Evolutionary conservation across 2,113 vertebrate genomes (phyloP), one percentile per base, ranked within the genome.

Genomic region (Poeciliopsis prolifica): DNA sequence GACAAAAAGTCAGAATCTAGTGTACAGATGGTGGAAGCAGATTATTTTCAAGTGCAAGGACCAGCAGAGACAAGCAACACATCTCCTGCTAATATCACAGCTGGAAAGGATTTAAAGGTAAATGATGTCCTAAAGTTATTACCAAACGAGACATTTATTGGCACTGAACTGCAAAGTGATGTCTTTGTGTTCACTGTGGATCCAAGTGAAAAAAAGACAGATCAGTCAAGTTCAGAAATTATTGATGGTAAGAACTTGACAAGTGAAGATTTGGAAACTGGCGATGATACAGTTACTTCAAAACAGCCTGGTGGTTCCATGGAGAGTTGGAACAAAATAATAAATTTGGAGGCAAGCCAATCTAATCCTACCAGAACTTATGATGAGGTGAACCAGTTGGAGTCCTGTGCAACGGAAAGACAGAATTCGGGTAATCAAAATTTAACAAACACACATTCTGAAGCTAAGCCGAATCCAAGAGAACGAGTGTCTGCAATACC

Each of bases 41-140:
- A 83, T 40, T 93, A 92, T 68, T 93, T 93, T 75, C 90, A 93
- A 83, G 80, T 93, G 40, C 86, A 92, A 80, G 71, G 88, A 12
- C 44, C 10, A 63, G 40, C 2, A 35, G 80, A 86, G 80, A 65
- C 61, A 69, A 75, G 65, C 31, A 68, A 31, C 28, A 40, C 62
- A 51, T 7, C 62, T 54, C 44, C 78, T 11, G 35, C 54, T 33
- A 88, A 68, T 29, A 15, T 1, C 24, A 51, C 13, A 70, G 42
- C 31, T 54, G 68, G 31, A 33, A 65, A 70, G 35, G 61, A 15
- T 8, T 65, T 68, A 78, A 69, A 87, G 28, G 62, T 17, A 84
- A 29, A 3, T 10, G 83, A 81, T 68, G 40, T 71, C 74, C 37
- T 67, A 60, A 66, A 14, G 31, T 62, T 78, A 71, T 63, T n/a